A percentile compares a stretch with the other conserved stretches of the same genome.
Conservation (phyloP, 2,888 invertebrate species). For the Drosophila limbata region DNA sequence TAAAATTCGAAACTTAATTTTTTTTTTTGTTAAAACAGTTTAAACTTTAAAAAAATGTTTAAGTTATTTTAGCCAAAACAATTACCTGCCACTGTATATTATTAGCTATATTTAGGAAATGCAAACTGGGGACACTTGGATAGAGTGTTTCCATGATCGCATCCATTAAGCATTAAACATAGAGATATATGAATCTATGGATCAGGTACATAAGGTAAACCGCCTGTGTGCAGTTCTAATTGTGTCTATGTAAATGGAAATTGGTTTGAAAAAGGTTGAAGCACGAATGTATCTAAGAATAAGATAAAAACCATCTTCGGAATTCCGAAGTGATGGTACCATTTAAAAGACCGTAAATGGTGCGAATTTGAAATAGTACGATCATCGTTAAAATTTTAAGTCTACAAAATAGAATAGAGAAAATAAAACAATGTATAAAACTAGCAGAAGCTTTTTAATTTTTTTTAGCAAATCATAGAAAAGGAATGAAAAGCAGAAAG, state of each 20-base stretch:
- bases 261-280: conserved; percentile 33
- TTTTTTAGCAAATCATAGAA: conserved; percentile 31
- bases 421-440: conserved; percentile 7
- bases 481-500: neutral
- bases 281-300: conserved; percentile 28
- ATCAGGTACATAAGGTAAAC: conserved; percentile 41
- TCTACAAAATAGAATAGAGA: conserved; percentile 28
- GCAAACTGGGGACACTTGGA: conserved; percentile 31
- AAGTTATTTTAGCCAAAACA: neutral
- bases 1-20: too few species aligned
- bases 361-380: neutral
- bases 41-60: too few species aligned
- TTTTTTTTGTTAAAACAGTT: too few species aligned
- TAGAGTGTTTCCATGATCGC: conserved; percentile 42
- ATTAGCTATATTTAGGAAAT: conserved; percentile 33
- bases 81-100: neutral
- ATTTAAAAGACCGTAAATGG: conserved; percentile 5
- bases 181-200: conserved; percentile 29
- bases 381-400: neutral
- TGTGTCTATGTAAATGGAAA: conserved; percentile 30
- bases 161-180: conserved; percentile 36
- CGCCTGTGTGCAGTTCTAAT: conserved; percentile 58
- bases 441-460: conserved; percentile 39
- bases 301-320: conserved; percentile 41
- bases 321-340: conserved; percentile 33